Base-by-base conservation (phyloP, 2,888 invertebrate species). In the Leptinotarsa juncta region DNA sequence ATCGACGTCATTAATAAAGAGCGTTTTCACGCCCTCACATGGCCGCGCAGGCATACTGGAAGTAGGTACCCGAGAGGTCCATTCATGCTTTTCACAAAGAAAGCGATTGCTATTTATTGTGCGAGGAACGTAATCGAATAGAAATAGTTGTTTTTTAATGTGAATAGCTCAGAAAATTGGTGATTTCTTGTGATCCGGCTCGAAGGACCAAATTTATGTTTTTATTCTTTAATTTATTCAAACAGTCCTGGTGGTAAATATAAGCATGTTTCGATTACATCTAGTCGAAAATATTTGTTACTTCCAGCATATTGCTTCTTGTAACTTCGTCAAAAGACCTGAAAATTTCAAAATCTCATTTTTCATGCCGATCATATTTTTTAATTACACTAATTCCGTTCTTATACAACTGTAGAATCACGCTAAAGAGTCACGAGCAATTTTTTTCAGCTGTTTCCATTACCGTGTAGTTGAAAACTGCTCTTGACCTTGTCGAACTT, bases 401-500 rank as follows among this genome's bases (percentile, higher is more conserved):
- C 4, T 16, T n/a, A 7, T 32, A 16, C 32, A 3, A 18, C 32
- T 4, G n/a, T 18, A 26, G 18, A 12, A 60, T 26, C 26, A 60
- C 42, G 60, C 60, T 60, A 23, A 15, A 42, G 12, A 62, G 62
- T 62, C 62, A 32, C 42, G 62, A 62, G 62, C 3, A 7, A 3
- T 26, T n/a, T 62, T 62, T 62, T 62, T 62, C 62, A 3, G 0
- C 5, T 16, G 42, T 32, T 32, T 10, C 2, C 32, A 32, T 32
- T 62, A 16, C 32, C 62, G n/a, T 32, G 26, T 62, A 62, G 62
- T 32, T 32, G 16, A 15, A 23, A 60, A 20, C 5, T 32, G 62
- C 42, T 62, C 62, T 62, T 62, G 62, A 62, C 62, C 62, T 62
- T 62, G 62, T 42, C 32, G 62, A 62, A 42, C 62, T 62, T 32